These are phyloP conservation scores for Caracal caracal DNA, from an alignment of 2,113 vertebrate species.

Conservation along the genomic window DNA sequence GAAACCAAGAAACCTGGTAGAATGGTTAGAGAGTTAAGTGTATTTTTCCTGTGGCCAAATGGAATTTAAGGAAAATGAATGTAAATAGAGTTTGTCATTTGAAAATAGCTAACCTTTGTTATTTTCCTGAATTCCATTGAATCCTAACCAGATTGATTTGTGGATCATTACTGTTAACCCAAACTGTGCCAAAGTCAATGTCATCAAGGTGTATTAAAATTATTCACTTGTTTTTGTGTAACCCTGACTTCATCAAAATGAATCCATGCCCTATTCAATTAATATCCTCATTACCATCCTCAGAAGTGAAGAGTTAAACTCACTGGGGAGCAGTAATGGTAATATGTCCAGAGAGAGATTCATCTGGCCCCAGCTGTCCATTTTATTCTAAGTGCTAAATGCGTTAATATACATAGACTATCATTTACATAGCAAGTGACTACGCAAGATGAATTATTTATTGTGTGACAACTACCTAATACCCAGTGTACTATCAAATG, in stretches of 20 bases:
- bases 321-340: conserved; percentile 82
- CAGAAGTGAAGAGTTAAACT: conserved; percentile 84
- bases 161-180: neutral
- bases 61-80: conserved; percentile 49
- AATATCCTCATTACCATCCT: conserved; percentile 79
- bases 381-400: conserved; percentile 89
- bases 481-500: conserved; percentile 83
- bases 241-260: conserved; percentile 59
- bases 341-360: conserved; percentile 86
- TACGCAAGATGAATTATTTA: conserved; percentile 89
- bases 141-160: conserved; percentile 60
- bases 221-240: conserved; percentile 63
- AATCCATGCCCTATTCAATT: conserved; percentile 77
- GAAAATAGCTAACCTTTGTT: conserved; percentile 68
- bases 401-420: conserved; percentile 88
- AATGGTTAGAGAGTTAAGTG: conserved; percentile 40
- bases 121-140: conserved; percentile 49
- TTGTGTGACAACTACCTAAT: conserved; percentile 86
- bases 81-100: conserved; percentile 57
- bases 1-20: conserved; percentile 17
- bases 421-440: conserved; percentile 89
- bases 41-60: conserved; percentile 44
- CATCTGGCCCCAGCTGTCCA: conserved; percentile 87
- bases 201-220: conserved; percentile 47
- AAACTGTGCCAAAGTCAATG: conserved; percentile 48